Base-by-base conservation (phyloP, 1,140 invertebrate genomes). In the Eubasilissa regina region DNA sequence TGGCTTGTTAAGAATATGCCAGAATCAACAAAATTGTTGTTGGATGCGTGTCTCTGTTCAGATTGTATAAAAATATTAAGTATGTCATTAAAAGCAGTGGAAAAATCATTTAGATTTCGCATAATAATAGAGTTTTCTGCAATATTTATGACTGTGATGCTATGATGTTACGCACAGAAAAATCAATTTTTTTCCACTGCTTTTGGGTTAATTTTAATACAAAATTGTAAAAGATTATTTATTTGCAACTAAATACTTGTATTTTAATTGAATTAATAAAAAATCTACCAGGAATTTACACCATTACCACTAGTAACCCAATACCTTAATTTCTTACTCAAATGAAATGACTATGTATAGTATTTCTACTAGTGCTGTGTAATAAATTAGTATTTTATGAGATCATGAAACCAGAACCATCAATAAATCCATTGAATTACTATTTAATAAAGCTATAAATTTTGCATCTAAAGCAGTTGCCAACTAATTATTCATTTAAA, bases 11-110 rank as follows among this genome's bases (percentile, higher is more conserved):
- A 86, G 86, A 84, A 83, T 70, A 83, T 81, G 76, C 81, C 81
- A 25, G 81, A 81, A 73, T 87, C 85, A 86, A 88, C 84, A 86
- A 89, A 88, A 87, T 89, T 89, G 89, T 89, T 89, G 89, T 89
- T 89, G 86, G 88, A 89, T 87, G 88, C 88, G 86, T 89, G 89
- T 87, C 88, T 89, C 89, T 89, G 89, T 84, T 85, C 47, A 68
- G 53, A 77, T 77, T 35, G 68, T 47, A 53, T 15, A 72, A 51
- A 72, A 72, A 47, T 15, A 45, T 66, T 66, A 66, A 15, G 45
- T 35, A 66, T 15, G 13, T 44, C 15, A 66, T 66, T 15, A 6
- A 12, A n/a, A n/a, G n/a, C n/a, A n/a, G n/a, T n/a, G n/a, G n/a
- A n/a, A n/a, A n/a, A n/a, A n/a, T n/a, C 55, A 11, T 11, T 9